phyloP scores from a whole-genome alignment of 2,888 invertebrate species.

The Nomada goodeniana region DNA sequence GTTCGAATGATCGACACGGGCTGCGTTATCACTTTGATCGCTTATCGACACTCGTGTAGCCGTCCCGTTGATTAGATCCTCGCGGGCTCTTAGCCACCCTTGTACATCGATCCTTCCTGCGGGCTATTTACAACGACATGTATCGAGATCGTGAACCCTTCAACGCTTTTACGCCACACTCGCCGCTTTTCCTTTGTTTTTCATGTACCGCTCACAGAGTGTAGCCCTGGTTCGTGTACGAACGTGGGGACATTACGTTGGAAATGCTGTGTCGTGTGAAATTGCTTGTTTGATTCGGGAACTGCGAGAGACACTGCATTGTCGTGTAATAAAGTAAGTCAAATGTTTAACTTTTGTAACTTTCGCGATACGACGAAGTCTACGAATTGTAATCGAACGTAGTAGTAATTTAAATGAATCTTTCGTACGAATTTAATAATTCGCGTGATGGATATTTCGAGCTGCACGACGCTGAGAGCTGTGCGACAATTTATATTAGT shows the following conservation, averaged over 20 bases:
- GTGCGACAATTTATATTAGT: neutral
- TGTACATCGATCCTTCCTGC: slow-evolving; percentile 32
- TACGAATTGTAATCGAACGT: too few relatives aligned
- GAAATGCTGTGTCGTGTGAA: neutral
- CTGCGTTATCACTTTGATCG: slow-evolving; percentile 50
- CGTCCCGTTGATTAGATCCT: slow-evolving; percentile 53
- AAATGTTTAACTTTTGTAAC: too few relatives aligned
- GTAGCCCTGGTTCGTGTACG: neutral
- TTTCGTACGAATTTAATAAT: too few relatives aligned
- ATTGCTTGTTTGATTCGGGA: neutral
- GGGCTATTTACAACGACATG: neutral
- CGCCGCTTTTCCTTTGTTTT: too few relatives aligned
- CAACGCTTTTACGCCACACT: slow-evolving; percentile 16
- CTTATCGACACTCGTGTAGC: slow-evolving; percentile 40
- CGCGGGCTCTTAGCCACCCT: slow-evolving; percentile 20
- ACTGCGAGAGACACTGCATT: neutral
- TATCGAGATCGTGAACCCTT: slow-evolving; percentile 29
- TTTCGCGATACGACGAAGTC: too few relatives aligned
- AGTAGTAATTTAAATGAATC: too few relatives aligned
- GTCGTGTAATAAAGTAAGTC: neutral
- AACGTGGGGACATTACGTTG: neutral
- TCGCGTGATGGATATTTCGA: too few relatives aligned
- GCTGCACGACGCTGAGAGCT: too few relatives aligned
- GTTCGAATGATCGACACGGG: slow-evolving; percentile 40
- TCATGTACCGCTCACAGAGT: neutral